Conservation (phyloP, 2,888 invertebrate species). For the Myopa tessellatipennis region DNA sequence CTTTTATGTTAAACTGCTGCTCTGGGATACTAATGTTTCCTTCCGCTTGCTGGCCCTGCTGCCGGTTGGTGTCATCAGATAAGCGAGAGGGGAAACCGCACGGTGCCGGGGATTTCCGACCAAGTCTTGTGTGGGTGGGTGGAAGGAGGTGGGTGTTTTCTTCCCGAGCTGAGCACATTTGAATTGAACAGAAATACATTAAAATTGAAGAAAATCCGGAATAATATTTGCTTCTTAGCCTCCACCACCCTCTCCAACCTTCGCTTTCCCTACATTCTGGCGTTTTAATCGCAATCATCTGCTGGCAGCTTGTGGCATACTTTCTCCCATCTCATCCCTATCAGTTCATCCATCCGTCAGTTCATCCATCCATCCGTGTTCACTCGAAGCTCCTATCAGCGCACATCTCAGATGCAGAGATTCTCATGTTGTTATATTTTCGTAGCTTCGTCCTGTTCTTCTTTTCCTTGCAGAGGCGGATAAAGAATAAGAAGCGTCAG, state of each 20-base stretch:
- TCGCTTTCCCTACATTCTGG: too few species aligned
- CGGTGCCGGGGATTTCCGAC: too few species aligned
- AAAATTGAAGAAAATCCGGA: too few species aligned
- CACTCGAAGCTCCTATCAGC: background rate
- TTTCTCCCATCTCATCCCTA: conserved; percentile 3
- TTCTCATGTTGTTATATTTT: conserved; percentile 8
- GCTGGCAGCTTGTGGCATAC: conserved; percentile 14
- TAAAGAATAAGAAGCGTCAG: conserved; percentile 1
- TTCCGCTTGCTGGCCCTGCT: conserved; percentile 21
- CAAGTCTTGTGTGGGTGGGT: too few species aligned
- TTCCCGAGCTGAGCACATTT: too few species aligned
- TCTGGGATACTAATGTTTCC: conserved; percentile 48
- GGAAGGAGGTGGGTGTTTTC: too few species aligned
- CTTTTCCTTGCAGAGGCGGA: background rate
- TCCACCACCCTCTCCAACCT: too few species aligned
- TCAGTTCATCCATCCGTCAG: background rate
- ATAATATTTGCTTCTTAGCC: too few species aligned
- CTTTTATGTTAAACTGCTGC: conserved; percentile 32
- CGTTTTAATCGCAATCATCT: background rate
- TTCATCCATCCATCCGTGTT: background rate
- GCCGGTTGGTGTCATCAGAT: conserved; percentile 17
- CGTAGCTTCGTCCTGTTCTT: background rate
- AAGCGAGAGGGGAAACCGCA: background rate
- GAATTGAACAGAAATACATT: too few species aligned
- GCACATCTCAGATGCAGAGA: conserved; percentile 15